Evolutionary conservation across 2,888 invertebrate species (phyloP).

Genomic region (Eudemis profundana): DNA sequence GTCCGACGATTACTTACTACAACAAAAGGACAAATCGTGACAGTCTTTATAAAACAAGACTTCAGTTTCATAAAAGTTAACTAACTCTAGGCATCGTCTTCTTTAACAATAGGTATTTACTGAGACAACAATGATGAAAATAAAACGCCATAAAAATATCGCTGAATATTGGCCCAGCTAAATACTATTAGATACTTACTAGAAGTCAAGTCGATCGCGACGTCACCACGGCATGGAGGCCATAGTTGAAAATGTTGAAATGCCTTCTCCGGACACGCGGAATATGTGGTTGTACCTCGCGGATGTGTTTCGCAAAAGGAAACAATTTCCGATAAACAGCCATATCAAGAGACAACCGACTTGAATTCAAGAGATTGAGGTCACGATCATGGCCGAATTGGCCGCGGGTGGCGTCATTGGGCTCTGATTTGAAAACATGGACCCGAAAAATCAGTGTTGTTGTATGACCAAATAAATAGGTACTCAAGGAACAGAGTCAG

Average conservation of each 20-base stretch:
- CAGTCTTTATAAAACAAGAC: too few relatives aligned
- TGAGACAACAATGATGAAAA: too few relatives aligned
- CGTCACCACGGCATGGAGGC: not conserved
- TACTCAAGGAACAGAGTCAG: not conserved
- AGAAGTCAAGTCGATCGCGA: not conserved
- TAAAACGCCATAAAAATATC: too few relatives aligned
- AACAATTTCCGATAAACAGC: slow-evolving; percentile 30
- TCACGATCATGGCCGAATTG: slow-evolving; percentile 41
- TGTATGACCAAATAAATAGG: not conserved
- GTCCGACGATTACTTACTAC: too few relatives aligned
- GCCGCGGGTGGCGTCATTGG: slow-evolving; percentile 19
- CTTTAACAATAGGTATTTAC: too few relatives aligned
- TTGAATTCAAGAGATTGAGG: slow-evolving; percentile 26
- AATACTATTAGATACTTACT: too few relatives aligned
- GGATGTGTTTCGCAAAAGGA: slow-evolving; percentile 23
- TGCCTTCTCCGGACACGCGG: slow-evolving; percentile 24
- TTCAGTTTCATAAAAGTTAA: too few relatives aligned
- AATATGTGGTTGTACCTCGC: not conserved
- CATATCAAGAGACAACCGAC: slow-evolving; percentile 23
- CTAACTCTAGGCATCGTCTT: too few relatives aligned
- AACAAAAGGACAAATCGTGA: too few relatives aligned
- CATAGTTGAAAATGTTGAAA: not conserved
- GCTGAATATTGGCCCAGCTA: too few relatives aligned
- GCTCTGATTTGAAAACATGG: slow-evolving; percentile 5
- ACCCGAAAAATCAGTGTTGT: not conserved